Conservation (phyloP, 2,113 vertebrate species). For the Galbula dea region DNA sequence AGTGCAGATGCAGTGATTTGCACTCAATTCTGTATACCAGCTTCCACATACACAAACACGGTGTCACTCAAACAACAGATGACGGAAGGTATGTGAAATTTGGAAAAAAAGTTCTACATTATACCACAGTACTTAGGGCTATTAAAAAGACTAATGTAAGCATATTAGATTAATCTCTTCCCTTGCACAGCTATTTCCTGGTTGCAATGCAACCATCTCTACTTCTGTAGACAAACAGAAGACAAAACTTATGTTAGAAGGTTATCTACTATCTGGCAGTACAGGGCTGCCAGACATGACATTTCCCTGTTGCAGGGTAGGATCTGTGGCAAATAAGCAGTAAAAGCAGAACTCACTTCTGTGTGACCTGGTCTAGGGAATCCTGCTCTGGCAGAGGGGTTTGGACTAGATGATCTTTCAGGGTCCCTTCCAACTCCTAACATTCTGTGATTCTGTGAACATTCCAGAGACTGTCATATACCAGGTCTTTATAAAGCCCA, state of each 20-base stretch:
- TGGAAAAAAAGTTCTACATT: neutral
- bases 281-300: fast-evolving
- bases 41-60: neutral
- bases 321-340: neutral
- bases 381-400: too few species aligned
- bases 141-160: neutral
- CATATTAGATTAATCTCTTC: neutral
- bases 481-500: neutral
- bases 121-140: too few species aligned
- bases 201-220: neutral
- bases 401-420: too few species aligned
- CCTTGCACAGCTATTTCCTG: neutral
- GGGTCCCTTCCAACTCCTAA: too few species aligned
- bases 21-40: neutral
- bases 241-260: neutral
- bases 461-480: neutral
- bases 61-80: neutral
- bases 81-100: neutral
- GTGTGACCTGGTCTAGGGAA: too few species aligned
- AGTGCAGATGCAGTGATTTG: neutral
- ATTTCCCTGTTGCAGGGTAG: neutral
- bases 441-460: too few species aligned
- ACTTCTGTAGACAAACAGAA: neutral
- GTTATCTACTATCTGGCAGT: neutral
- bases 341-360: neutral